Evolutionary conservation across 2,797 vertebrate genomes (phyloP), one percentile per base, ranked within the genome.

Genomic region (Oreonectes daqikongensis): DNA sequence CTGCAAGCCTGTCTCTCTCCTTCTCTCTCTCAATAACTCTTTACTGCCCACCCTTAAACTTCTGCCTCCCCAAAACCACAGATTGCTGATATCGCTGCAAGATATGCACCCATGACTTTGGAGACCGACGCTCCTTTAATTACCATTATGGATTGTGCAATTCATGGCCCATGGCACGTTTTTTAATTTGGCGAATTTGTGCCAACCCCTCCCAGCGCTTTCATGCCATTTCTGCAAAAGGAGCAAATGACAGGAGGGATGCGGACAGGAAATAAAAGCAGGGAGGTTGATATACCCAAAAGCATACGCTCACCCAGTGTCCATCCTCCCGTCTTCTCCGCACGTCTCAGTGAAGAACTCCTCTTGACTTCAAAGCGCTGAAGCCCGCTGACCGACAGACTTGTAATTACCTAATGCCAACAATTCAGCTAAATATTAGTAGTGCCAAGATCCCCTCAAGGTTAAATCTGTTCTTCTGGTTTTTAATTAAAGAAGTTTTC

Each of bases 101-200:
- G 89, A 89, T 87, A 85, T 82, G 83, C 83, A 84, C 81, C 79
- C 72, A 85, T 89, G 82, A 64, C 57, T 74, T 77, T 84, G 81
- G 84, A 86, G 84, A 90, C 85, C 84, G 82, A 81, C 81, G 7
- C 70, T 79, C 82, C 84, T 91, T 89, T 89, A 90, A 90, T 91
- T 89, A 89, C 86, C 84, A 78, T 88, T 83, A 81, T 79, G 79
- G 68, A 84, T 86, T 84, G 72, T 83, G 84, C 85, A 85, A 84
- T 84, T 83, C 80, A 79, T 65, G 76, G 78, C 86, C 85, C 77
- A 78, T 82, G 74, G 81, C 81, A 82, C 82, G 79, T 84, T 22
- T 60, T 81, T 83, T 84, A 80, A 84, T 78, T 79, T 81, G 24
- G 79, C 70, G 85, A 82, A 83, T 75, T 86, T 82, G 82, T 67